Evolutionary conservation across 2,113 vertebrate species (phyloP), one percentile per base, ranked within the genome.

Genomic region (Nerophis lumbriciformis): DNA sequence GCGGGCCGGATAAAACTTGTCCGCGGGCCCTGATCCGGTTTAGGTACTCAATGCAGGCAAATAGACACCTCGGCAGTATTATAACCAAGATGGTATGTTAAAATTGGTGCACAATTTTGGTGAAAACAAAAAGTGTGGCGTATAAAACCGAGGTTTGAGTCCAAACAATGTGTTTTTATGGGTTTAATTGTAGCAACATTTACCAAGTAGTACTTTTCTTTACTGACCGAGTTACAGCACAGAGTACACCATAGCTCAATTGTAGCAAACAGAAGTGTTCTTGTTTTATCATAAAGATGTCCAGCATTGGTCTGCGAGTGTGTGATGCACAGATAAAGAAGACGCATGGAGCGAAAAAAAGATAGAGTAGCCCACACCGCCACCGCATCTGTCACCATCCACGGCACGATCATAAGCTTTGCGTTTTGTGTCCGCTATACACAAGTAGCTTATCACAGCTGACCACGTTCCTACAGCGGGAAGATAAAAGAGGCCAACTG

Each of bases 401-500:
- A 53, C 61, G 62, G 65, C 64, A 45, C 14, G 47, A 75, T 76
- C 60, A 66, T 61, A 62, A 48, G 65, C 57, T 66, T 59, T 62
- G 64, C 64, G 68, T 69, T 57, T 61, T 58, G 66, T 63, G 77
- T 62, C 59, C 68, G 58, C 35, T 75, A 61, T 50, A 35, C 47
- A 39, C 47, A 39, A 57, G 75, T 56, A 78, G 63, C 79, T 88
- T 87, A 90, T 90, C 88, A 76, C 72, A 76, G 69, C 69, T 78
- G 81, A 83, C 82, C 68, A 84, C 83, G 86, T 85, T 87, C 86
- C 78, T 81, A 73, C 55, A 44, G 72, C 83, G 83, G 73, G 60
- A 84, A 80, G 84, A 89, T 87, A 88, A 83, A 88, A 71, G 83
- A 78, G 81, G 79, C 72, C 78, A 88, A 88, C 87, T 77, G 69